Percentiles rank a stretch among this genome's conserved stretches.
Evolutionary conservation across 2,797 vertebrate genomes (phyloP).

Genomic region (Spinibarbus caldwelli): DNA sequence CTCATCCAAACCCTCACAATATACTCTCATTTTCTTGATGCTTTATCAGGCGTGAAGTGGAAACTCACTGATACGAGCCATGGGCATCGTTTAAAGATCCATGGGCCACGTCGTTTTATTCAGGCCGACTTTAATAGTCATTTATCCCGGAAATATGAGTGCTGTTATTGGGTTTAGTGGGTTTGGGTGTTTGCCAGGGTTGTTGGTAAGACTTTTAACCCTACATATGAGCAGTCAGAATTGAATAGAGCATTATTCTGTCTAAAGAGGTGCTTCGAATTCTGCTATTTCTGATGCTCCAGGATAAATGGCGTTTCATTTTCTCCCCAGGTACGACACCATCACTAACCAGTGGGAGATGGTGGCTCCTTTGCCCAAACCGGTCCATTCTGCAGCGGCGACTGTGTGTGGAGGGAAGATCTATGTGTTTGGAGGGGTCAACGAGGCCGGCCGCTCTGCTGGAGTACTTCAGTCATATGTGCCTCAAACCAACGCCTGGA

Average conservation of each 20-base stretch:
- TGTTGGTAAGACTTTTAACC: neutral
- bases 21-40: neutral
- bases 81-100: neutral
- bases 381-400: slow-evolving; percentile 93
- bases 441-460: slow-evolving; percentile 91
- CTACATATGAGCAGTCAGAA: neutral
- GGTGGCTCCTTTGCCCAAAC: slow-evolving; percentile 92
- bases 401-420: slow-evolving; percentile 95
- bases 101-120: neutral
- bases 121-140: neutral
- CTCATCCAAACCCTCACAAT: too few species aligned
- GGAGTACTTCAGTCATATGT: slow-evolving; percentile 94
- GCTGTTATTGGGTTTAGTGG: neutral
- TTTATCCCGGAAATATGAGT: neutral
- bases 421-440: slow-evolving; percentile 96
- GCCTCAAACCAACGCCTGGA: slow-evolving; percentile 94
- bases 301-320: neutral
- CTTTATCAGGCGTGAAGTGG: slow-evolving; percentile 2
- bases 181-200: neutral
- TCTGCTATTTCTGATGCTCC: neutral
- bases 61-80: neutral
- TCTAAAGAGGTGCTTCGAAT: neutral
- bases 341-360: slow-evolving; percentile 99
- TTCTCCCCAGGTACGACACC: slow-evolving; percentile 88
- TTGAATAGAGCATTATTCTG: neutral